Conservation (phyloP, 2,888 invertebrate species). For the Chironomus riparius region DNA sequence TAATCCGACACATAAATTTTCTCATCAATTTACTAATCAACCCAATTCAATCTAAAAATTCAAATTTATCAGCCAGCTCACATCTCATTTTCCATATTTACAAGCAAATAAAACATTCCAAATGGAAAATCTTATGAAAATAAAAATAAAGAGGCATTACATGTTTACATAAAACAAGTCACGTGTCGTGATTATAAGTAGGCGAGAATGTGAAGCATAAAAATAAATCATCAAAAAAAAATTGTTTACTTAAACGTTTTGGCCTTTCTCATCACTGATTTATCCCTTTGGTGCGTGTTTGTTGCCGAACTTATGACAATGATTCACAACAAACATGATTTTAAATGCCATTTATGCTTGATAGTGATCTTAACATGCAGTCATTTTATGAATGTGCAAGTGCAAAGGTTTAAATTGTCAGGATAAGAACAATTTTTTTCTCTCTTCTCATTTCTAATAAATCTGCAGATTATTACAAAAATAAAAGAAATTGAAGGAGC, state of each 20-base stretch:
- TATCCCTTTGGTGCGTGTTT: conserved; percentile 5
- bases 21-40: too few species aligned
- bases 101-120: too few species aligned
- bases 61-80: too few species aligned
- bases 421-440: background rate
- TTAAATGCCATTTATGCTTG: background rate
- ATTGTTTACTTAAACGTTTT: conserved; percentile 22
- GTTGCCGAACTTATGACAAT: conserved; percentile 9
- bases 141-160: background rate
- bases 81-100: too few species aligned
- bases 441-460: background rate
- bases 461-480: background rate
- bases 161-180: conserved; percentile 12
- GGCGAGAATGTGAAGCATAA: background rate
- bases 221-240: conserved; percentile 9
- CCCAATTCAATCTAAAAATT: too few species aligned
- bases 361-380: background rate
- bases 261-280: background rate
- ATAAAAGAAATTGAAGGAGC: background rate
- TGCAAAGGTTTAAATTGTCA: background rate
- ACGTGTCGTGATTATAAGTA: background rate
- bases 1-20: too few species aligned
- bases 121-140: too few species aligned
- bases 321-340: conserved; percentile 8
- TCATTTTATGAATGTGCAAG: background rate